Evolutionary conservation across 2,888 invertebrate genomes (phyloP).

Genomic region (Crepidodera aurea): DNA sequence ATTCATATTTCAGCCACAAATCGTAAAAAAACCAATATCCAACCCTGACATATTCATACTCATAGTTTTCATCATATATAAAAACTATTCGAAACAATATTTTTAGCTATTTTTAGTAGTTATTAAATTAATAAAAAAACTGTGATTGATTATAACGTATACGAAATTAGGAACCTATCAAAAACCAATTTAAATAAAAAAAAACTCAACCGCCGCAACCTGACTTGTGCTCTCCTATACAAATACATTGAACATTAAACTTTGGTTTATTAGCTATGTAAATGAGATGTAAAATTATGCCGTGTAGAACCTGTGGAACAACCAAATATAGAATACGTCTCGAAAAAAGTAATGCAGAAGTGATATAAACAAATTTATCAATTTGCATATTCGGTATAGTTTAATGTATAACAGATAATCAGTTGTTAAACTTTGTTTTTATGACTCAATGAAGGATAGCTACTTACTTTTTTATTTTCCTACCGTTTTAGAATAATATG

Average conservation of each 20-base stretch:
- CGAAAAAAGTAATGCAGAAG: conserved; percentile 22
- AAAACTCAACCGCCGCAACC: neutral
- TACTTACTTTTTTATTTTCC: too few relatives aligned
- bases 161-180: neutral
- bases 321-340: conserved; percentile 26
- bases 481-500: too few relatives aligned
- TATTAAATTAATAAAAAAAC: neutral
- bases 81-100: too few relatives aligned
- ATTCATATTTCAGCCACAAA: too few relatives aligned
- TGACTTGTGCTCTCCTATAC: neutral
- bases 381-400: conserved; percentile 15
- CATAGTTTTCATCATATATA: too few relatives aligned
- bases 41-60: too few relatives aligned
- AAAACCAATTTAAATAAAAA: neutral
- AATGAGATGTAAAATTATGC: conserved; percentile 22
- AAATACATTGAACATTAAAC: neutral
- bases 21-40: too few relatives aligned
- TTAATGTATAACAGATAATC: conserved; percentile 5
- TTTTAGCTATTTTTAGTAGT: too few relatives aligned
- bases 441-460: neutral
- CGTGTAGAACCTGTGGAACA: conserved; percentile 9
- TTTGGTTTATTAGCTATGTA: conserved; percentile 8
- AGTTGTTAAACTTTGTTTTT: neutral
- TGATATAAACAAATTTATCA: conserved; percentile 24
- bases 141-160: neutral